Evolutionary conservation across 2,797 vertebrate species (phyloP).

Genomic region (Stomatorhinus walkeri): DNA sequence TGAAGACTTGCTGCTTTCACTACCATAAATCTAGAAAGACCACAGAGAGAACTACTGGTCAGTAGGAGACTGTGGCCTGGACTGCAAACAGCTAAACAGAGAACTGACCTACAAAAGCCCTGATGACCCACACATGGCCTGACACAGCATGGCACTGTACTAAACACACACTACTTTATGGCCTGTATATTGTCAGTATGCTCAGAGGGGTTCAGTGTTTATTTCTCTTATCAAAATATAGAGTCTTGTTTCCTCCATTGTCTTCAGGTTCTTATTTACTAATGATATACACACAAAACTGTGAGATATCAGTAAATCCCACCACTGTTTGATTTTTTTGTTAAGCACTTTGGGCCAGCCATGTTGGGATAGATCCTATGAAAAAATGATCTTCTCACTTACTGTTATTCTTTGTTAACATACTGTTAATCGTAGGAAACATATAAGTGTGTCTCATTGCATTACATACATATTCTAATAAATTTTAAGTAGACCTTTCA

Average conservation of each 20-base stretch:
- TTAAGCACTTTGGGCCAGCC: not conserved
- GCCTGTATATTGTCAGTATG: not conserved
- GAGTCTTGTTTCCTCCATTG: not conserved
- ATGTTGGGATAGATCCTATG: not conserved
- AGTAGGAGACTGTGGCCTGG: not conserved
- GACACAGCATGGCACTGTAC: not conserved
- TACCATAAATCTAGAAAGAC: not conserved
- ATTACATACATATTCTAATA: not conserved
- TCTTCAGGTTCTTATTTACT: not conserved
- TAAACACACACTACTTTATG: not conserved
- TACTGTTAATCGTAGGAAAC: not conserved
- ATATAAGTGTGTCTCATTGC: not conserved
- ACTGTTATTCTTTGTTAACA: not conserved
- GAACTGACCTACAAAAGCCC: not conserved
- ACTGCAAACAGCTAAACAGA: not conserved
- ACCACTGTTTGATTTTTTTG: not conserved
- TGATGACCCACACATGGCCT: not conserved
- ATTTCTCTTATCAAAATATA: not conserved
- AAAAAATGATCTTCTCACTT: not conserved
- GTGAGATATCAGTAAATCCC: not conserved
- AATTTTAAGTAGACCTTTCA: not conserved
- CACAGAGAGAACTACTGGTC: not conserved
- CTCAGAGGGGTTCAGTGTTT: not conserved
- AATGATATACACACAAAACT: not conserved
- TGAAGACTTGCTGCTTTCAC: not conserved